Base-by-base conservation (phyloP, 2,888 invertebrate genomes). In the Latheticus oryzae region DNA sequence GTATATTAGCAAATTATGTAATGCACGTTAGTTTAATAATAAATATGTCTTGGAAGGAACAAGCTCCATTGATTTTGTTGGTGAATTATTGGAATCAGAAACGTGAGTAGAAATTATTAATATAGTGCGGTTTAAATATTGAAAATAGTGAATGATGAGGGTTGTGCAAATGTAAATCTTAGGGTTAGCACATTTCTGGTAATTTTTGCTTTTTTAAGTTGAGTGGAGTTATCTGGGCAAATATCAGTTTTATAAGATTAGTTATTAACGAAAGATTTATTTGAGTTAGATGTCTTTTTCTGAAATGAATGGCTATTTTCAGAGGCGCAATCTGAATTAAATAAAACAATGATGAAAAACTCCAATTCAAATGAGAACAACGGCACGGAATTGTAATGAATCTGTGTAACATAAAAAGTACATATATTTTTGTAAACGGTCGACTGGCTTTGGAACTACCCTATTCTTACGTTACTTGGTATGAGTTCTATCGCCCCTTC, bases 401-500 rank as follows among this genome's bases (percentile, higher is more conserved):
- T 53, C 57, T 58, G 30, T 21, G 47, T 42, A 58, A 58, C 58
- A 56, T 51, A 51, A 60, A 47, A 60, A 55, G 32, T 58, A 38
- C 47, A 58, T 61, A 50, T 62, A 62, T 56, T 53, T 56, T 63
- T 64, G 48, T 62, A 60, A 64, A 62, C 57, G 61, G 61, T 64
- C 60, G 58, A 58, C 60, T 60, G 61, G 60, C 56, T 60, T 55
- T 54, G 63, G 57, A 61, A 61, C 55, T 64, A 58, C 61, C 58
- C 61, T 52, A 55, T 59, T 45, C 59, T 60, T 55, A 58, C 59
- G 55, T 61, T 54, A 58, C 51, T 53, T 54, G 53, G 54, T 51
- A 43, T 61, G 60, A 60, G 62, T 62, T 66, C 65, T 64, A 59
- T 61, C 64, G 61, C 53, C 62, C 62, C 48, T 57, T 59, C 52